Conservation (phyloP, 35 echinoderm and acorn worm species). For the Apostichopus californicus region DNA sequence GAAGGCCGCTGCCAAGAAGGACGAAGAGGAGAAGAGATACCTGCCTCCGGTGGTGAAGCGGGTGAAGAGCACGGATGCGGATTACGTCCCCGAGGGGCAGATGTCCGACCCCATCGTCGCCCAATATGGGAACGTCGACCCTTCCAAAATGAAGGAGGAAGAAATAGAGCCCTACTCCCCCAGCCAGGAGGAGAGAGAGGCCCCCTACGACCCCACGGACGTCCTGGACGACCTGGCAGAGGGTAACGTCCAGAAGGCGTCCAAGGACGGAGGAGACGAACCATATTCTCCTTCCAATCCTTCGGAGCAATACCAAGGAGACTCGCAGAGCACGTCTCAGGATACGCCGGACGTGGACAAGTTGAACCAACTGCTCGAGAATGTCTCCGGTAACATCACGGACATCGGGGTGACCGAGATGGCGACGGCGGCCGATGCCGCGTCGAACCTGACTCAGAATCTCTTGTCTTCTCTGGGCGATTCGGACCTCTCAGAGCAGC, state of each 20-base stretch:
- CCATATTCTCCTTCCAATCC: conserved; percentile 28
- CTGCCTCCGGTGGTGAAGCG: conserved; percentile 41
- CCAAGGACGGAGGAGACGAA: not conserved
- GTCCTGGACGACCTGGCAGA: conserved; percentile 69
- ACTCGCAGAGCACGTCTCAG: not conserved
- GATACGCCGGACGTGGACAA: conserved; percentile 14
- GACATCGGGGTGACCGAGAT: conserved; percentile 70
- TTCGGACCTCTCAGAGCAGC: conserved; percentile 78
- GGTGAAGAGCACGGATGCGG: conserved; percentile 31
- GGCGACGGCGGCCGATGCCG: conserved; percentile 50
- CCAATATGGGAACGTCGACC: conserved; percentile 91
- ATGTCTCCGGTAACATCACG: conserved; percentile 42
- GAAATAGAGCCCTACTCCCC: conserved; percentile 85
- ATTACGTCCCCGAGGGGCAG: conserved; percentile 52
- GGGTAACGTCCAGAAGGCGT: not conserved
- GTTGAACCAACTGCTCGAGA: conserved; percentile 63
- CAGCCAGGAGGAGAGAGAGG: conserved; percentile 76
- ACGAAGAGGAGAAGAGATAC: conserved; percentile 21
- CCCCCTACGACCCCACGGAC: conserved; percentile 93
- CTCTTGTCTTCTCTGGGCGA: conserved; percentile 77
- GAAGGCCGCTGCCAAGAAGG: not conserved
- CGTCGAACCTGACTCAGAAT: conserved; percentile 79
- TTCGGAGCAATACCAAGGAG: not conserved
- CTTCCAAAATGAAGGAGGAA: conserved; percentile 57
- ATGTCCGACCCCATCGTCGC: conserved; percentile 82